Evolutionary conservation across 2,113 vertebrate genomes (phyloP).

Genomic region (Edolisoma coerulescens): DNA sequence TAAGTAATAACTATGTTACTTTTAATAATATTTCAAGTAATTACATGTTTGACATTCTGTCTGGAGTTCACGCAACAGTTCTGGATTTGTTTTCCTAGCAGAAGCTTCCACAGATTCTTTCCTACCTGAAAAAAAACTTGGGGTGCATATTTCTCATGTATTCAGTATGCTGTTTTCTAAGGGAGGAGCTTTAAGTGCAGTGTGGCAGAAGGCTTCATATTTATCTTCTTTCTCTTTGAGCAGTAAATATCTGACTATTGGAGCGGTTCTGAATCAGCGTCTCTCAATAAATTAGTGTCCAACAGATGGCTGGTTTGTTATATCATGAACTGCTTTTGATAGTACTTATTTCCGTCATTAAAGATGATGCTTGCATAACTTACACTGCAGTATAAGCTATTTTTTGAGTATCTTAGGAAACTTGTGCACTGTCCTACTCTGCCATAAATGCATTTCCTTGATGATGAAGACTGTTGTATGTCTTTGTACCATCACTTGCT

Average conservation of each 20-base stretch:
- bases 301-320: constrained; percentile 2
- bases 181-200: not conserved
- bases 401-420: not conserved
- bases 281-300: not conserved
- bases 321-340: not conserved
- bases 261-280: not conserved
- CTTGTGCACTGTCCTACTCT: not conserved
- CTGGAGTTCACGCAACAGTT: not conserved
- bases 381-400: not conserved
- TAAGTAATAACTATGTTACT: not conserved
- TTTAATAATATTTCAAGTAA: not conserved
- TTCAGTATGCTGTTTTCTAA: not conserved
- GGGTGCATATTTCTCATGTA: not conserved
- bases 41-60: not conserved
- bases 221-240: not conserved
- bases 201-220: not conserved
- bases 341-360: not conserved
- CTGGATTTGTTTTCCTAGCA: not conserved
- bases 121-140: not conserved
- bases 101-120: constrained; percentile 7
- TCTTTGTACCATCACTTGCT: not conserved
- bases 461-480: not conserved
- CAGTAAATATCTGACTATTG: not conserved
- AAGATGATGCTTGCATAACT: constrained; percentile 7
- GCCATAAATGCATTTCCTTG: not conserved